phyloP scores from a whole-genome alignment of 2,113 vertebrate genomes.

The Nothocercus nigrocapillus region DNA sequence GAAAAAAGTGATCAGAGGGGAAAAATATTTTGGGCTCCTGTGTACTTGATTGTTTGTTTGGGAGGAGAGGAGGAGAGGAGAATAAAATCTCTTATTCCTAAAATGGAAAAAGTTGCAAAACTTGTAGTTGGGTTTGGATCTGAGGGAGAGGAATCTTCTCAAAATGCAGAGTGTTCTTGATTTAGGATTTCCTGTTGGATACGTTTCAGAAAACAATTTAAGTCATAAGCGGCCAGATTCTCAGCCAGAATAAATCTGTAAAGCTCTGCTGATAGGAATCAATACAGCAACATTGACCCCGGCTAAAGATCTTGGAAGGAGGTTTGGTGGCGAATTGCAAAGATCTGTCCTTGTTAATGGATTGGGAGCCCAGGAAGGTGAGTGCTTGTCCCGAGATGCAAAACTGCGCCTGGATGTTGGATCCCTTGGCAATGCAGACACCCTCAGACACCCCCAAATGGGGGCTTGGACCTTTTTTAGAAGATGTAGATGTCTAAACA shows the following conservation, averaged over 20 bases:
- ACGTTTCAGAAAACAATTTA: conserved; percentile 20
- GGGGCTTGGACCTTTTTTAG: neutral
- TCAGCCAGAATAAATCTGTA: conserved; percentile 27
- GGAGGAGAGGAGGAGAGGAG: conserved; percentile 39
- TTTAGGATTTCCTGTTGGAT: conserved; percentile 72
- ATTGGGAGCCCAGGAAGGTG: neutral
- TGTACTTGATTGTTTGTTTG: conserved; percentile 64
- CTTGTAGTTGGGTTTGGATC: conserved; percentile 42
- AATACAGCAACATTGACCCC: neutral
- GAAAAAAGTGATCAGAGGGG: neutral
- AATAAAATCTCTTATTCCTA: conserved; percentile 54
- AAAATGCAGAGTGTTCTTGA: conserved; percentile 60
- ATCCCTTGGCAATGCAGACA: rapidly evolving
- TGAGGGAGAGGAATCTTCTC: conserved; percentile 22
- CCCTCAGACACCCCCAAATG: neutral
- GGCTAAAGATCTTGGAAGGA: neutral
- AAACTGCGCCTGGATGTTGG: neutral
- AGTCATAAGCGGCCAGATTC: conserved; percentile 52
- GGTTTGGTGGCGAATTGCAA: neutral
- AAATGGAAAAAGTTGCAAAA: conserved; percentile 64
- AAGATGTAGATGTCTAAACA: neutral
- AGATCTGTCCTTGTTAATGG: neutral
- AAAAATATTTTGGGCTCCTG: conserved; percentile 44
- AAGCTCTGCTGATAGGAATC: conserved; percentile 9
- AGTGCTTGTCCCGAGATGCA: neutral